phyloP scores from a whole-genome alignment of 2,113 vertebrate genomes.

The Alligator mississippiensis region DNA sequence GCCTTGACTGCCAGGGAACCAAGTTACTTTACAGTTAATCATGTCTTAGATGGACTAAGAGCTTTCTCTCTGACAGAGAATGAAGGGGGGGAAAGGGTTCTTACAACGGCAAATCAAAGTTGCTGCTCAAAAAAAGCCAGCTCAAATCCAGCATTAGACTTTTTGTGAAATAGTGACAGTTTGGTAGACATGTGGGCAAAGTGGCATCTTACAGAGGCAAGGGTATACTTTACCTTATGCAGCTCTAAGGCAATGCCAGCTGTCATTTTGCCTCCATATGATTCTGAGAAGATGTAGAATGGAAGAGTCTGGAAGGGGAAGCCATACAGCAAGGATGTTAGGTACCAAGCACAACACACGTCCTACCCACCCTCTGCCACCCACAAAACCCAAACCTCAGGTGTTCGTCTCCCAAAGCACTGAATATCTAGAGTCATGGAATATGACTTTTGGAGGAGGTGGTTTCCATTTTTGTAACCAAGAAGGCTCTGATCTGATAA shows the following conservation, averaged over 20 bases:
- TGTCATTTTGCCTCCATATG: conserved; percentile 98
- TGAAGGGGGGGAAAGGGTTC: too few species aligned
- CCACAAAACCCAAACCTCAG: background rate
- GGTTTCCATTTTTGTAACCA: background rate
- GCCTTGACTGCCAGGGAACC: background rate
- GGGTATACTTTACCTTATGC: conserved; percentile 78
- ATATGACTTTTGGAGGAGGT: too few species aligned
- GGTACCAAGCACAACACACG: background rate
- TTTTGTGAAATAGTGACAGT: background rate
- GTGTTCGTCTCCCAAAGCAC: background rate
- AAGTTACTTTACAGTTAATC: background rate
- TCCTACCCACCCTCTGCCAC: background rate
- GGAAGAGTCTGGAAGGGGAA: conserved; percentile 82
- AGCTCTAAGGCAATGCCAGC: conserved; percentile 88
- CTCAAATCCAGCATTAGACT: background rate
- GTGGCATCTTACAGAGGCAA: background rate
- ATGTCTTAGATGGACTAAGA: background rate
- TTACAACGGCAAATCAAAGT: background rate
- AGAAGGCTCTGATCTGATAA: background rate
- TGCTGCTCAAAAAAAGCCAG: background rate
- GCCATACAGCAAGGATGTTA: background rate
- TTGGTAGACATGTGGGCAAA: background rate
- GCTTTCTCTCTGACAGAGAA: background rate
- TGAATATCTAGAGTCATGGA: background rate
- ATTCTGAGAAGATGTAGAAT: conserved; percentile 98